phyloP scores from a whole-genome alignment of 2,888 invertebrate species.

The Drosophila melanosoma region DNA sequence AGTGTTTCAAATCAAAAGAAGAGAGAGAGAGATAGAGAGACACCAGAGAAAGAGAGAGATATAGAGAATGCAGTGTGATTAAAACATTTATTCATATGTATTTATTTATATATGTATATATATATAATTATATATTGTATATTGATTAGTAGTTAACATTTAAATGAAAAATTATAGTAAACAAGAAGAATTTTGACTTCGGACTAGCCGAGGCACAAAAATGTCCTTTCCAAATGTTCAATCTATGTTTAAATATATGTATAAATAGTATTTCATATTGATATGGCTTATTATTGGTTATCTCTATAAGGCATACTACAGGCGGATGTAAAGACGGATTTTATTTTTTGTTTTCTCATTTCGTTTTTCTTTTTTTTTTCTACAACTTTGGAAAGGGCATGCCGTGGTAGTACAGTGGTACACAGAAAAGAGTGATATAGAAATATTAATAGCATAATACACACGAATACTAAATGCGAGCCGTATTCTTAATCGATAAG shows the following conservation, averaged over 20 bases:
- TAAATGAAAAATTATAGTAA: constrained; percentile 16
- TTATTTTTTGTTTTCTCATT: background rate
- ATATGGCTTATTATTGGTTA: constrained; percentile 35
- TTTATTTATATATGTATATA: constrained; percentile 46
- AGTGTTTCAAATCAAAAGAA: constrained; percentile 72
- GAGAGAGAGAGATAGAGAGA: constrained; percentile 63
- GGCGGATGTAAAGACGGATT: constrained; percentile 48
- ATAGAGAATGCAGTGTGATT: constrained; percentile 77
- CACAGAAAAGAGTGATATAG: constrained; percentile 33
- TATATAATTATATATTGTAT: constrained; percentile 48
- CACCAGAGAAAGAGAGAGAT: constrained; percentile 73
- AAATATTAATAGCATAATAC: constrained; percentile 36
- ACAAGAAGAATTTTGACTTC: constrained; percentile 27
- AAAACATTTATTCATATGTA: constrained; percentile 73
- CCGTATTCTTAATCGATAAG: constrained; percentile 15
- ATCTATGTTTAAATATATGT: constrained; percentile 27
- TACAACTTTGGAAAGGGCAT: constrained; percentile 53
- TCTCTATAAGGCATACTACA: constrained; percentile 60
- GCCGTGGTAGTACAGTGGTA: constrained; percentile 22
- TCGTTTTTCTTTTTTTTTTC: background rate
- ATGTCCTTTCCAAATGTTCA: constrained; percentile 36
- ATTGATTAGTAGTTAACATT: constrained; percentile 39
- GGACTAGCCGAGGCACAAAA: constrained; percentile 49
- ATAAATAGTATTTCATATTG: constrained; percentile 14
- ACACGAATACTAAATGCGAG: constrained; percentile 29